A percentile compares a stretch with the other conserved stretches of the same genome.
phyloP scores from a whole-genome alignment of 2,113 vertebrate genomes.

The Lagopus muta region DNA sequence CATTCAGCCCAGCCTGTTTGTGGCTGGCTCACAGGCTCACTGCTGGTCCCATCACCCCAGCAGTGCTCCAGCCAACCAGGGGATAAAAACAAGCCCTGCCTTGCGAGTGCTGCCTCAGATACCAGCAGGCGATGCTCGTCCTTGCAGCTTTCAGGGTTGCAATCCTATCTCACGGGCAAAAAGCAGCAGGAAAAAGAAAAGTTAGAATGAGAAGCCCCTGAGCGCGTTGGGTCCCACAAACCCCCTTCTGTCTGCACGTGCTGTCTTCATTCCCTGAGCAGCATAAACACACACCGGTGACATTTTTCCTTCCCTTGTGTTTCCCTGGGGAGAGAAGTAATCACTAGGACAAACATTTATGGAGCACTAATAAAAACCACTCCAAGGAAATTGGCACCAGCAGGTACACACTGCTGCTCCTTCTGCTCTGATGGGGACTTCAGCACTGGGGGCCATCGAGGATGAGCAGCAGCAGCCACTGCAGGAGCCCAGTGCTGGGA shows the following conservation, averaged over 20 bases:
- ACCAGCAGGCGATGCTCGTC: not conserved
- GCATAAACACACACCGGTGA: not conserved
- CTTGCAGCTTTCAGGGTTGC: fast-evolving
- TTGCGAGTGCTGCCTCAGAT: not conserved
- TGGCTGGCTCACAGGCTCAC: not conserved
- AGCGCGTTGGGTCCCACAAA: not conserved
- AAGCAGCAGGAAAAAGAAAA: not conserved
- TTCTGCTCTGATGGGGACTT: not conserved
- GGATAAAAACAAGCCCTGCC: not conserved
- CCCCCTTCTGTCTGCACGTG: not conserved
- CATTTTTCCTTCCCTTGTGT: fast-evolving
- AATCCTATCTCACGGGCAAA: not conserved
- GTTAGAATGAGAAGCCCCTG: not conserved
- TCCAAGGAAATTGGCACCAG: not conserved
- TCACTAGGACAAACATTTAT: fast-evolving
- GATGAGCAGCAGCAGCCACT: not conserved
- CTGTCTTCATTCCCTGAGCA: not conserved
- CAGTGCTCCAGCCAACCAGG: not conserved
- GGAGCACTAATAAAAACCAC: not conserved
- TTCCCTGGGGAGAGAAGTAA: not conserved
- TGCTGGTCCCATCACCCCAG: not conserved
- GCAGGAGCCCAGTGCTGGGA: not conserved
- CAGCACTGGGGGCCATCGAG: not conserved
- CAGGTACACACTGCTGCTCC: fast-evolving
- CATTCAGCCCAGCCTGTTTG: not conserved